Evolutionary conservation across 2,797 vertebrate genomes (phyloP).

Genomic region (Rhincodon typus): DNA sequence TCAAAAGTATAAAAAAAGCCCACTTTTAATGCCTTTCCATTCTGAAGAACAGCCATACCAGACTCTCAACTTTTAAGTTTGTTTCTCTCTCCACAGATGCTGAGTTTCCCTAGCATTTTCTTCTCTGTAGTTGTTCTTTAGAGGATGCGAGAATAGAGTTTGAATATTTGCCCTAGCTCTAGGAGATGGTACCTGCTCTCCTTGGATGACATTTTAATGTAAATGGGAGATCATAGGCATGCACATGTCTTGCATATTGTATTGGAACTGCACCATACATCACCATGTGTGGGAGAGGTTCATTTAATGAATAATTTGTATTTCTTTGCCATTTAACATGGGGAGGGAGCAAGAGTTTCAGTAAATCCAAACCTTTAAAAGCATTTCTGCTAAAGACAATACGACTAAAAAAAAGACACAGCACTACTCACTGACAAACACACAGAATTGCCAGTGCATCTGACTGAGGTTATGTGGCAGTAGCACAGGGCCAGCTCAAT

Average conservation of each 20-base stretch:
- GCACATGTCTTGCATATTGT: background rate
- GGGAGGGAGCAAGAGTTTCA: background rate
- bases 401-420: background rate
- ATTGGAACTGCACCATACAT: background rate
- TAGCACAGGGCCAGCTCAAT: background rate
- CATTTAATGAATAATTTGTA: background rate
- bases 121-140: no score
- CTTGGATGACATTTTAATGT: background rate
- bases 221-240: background rate
- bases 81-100: no score
- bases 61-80: no score
- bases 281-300: background rate
- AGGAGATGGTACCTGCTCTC: background rate
- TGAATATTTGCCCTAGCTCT: background rate
- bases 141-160: background rate
- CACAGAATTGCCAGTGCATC: background rate
- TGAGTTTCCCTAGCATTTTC: no score
- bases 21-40: no score
- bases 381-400: background rate
- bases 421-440: background rate
- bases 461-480: background rate
- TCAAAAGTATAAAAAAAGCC: no score
- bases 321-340: background rate
- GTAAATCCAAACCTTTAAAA: background rate
- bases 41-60: no score